phyloP scores from a whole-genome alignment of 2,888 invertebrate species.

The Lasius fuliginosus region DNA sequence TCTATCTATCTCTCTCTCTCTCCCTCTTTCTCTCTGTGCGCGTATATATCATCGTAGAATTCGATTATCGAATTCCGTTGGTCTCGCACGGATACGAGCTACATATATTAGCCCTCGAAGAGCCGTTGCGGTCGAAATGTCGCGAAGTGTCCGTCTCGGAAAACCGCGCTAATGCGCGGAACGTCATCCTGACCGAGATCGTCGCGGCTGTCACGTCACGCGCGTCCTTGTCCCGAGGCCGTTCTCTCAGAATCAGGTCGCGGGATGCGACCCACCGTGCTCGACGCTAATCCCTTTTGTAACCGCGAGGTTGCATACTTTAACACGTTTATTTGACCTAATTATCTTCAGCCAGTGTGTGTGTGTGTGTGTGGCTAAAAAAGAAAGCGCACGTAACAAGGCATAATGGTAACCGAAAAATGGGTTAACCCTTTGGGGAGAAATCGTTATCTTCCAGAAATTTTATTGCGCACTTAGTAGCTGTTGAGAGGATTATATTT shows the following conservation, averaged over 20 bases:
- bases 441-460: neutral
- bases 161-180: constrained; percentile 24
- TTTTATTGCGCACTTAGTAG: neutral
- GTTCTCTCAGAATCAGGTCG: constrained; percentile 41
- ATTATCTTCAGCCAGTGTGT: neutral
- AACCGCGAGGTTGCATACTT: constrained; percentile 8
- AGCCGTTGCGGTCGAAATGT: neutral
- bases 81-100: neutral
- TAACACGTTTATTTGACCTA: constrained; percentile 28
- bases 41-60: constrained; percentile 2
- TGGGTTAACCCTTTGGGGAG: neutral
- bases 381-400: neutral
- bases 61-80: constrained; percentile 51
- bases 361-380: neutral
- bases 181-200: constrained; percentile 19
- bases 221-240: constrained; percentile 45
- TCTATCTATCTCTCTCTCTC: neutral
- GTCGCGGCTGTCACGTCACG: constrained; percentile 36
- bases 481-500: neutral
- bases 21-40: neutral
- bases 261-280: neutral
- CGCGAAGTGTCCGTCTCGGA: neutral
- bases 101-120: constrained; percentile 11
- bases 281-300: neutral
- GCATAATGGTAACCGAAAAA: neutral